Evolutionary conservation across 1,140 invertebrate genomes (phyloP).

Genomic region (Solenopsis fugax): DNA sequence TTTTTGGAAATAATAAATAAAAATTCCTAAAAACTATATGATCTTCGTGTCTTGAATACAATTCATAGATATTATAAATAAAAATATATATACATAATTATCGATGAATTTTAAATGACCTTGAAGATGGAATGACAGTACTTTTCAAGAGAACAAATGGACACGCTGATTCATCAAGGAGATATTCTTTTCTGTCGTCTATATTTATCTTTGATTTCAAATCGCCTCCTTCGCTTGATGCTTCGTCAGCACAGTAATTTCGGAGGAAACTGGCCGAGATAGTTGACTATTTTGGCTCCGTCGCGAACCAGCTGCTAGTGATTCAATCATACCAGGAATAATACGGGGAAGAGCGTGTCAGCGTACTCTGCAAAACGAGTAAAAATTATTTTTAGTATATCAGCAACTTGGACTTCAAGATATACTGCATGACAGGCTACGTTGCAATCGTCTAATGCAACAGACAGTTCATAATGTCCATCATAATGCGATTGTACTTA

Average conservation of each 20-base stretch:
- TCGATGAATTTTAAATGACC: constrained; percentile 30
- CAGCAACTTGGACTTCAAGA: constrained; percentile 43
- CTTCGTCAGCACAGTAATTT: constrained; percentile 42
- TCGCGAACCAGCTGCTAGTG: constrained; percentile 77
- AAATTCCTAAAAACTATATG: neutral
- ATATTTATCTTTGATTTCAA: constrained; percentile 39
- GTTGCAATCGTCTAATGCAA: neutral
- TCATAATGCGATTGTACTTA: neutral
- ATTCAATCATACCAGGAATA: constrained; percentile 83
- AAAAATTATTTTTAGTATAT: constrained; percentile 76
- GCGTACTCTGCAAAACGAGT: constrained; percentile 80
- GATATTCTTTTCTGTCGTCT: constrained; percentile 53
- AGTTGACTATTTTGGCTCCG: constrained; percentile 80
- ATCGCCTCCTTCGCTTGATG: constrained; percentile 36
- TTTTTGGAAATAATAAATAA: neutral
- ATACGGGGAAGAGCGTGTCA: constrained; percentile 78
- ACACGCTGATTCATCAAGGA: constrained; percentile 69
- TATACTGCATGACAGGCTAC: neutral
- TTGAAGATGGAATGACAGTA: constrained; percentile 60
- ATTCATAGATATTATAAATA: neutral
- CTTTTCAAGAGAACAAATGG: constrained; percentile 51
- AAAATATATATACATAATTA: neutral
- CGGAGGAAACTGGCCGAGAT: constrained; percentile 51
- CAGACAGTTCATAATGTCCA: neutral
- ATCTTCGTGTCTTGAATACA: neutral